Percentiles rank a stretch among this genome's conserved stretches.
phyloP scores from a whole-genome alignment of 2,113 vertebrate genomes.

The Hypomesus transpacificus region DNA sequence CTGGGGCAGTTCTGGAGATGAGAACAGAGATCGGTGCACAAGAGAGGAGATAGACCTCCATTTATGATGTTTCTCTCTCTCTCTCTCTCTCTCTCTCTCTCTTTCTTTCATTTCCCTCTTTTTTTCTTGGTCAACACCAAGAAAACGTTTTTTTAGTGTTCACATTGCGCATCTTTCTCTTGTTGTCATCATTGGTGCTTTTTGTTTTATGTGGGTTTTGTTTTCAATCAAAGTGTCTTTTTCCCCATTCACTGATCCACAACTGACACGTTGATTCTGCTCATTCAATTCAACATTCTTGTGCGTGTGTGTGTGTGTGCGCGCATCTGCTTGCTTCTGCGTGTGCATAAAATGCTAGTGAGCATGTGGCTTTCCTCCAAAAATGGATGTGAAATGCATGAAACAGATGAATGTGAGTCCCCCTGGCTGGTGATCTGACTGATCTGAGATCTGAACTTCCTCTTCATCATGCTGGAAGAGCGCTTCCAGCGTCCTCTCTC shows the following conservation, averaged over 20 bases:
- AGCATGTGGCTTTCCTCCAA: background rate
- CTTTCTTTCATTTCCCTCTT: constrained; percentile 18
- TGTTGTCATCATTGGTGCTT: no score
- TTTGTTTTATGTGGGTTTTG: no score
- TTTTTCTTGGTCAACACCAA: constrained; percentile 23
- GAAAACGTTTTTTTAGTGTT: constrained; percentile 42
- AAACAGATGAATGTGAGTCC: background rate
- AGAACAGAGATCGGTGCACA: background rate
- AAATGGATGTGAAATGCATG: background rate
- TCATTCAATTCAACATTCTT: background rate
- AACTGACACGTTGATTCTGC: background rate
- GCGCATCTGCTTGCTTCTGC: background rate
- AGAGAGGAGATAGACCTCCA: constrained; percentile 4
- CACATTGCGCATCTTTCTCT: no score
- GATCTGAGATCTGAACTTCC: no score
- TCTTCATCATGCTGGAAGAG: no score
- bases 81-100: constrained; percentile 31
- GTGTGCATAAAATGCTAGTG: constrained; percentile 3
- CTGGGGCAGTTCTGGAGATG: no score
- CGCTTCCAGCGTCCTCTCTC: no score
- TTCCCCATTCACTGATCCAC: no score
- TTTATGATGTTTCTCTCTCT: constrained; percentile 9
- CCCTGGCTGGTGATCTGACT: no score
- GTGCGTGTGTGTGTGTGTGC: constrained; percentile 8
- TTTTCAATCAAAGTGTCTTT: no score